Evolutionary conservation across 2,888 invertebrate species (phyloP), one percentile per base, ranked within the genome.

Genomic region (Noctua janthe): DNA sequence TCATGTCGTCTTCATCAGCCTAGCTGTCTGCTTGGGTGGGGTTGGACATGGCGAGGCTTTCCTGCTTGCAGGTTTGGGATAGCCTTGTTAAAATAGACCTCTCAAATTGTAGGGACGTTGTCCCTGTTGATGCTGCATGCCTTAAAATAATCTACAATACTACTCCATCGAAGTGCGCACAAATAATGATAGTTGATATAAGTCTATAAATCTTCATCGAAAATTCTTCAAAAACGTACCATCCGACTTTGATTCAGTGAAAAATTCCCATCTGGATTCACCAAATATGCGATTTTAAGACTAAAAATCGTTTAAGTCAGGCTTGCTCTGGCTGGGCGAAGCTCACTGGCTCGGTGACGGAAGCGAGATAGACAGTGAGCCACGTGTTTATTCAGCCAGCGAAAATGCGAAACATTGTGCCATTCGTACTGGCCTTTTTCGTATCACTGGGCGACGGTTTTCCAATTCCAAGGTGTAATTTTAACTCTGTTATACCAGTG

Each of bases 261-360:
- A 54, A 82, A 79, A 78, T 72, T 72, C 59, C 67, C 78, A 75
- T 71, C 64, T 82, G 71, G 67, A 78, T 81, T 71, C 81, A 84
- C 66, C 62, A 75, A 73, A 82, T 81, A 73, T 82, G 80, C 87
- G 79, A 85, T 86, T 86, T 73, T 73, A 78, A 82, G 80, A 85
- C 78, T 81, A 82, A 86, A 88, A 89, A 84, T 87, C 83, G 78
- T 83, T 84, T 81, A 84, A 87, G 87, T 84, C 80, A 74, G 80
- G 71, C 78, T 80, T 78, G 82, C 80, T 80, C 77, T 76, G 83
- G 84, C 75, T 86, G 83, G 81, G 84, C 86, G 86, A 83, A 90
- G 85, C 84, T 90, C 90, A 88, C 79, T 90, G 89, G 89, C 80
- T 88, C 83, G 82, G 87, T 87, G 90, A 88, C 87, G 87, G 88